Conservation (phyloP, 2,113 vertebrate genomes). For the Brachyhypopomus gauderio region DNA sequence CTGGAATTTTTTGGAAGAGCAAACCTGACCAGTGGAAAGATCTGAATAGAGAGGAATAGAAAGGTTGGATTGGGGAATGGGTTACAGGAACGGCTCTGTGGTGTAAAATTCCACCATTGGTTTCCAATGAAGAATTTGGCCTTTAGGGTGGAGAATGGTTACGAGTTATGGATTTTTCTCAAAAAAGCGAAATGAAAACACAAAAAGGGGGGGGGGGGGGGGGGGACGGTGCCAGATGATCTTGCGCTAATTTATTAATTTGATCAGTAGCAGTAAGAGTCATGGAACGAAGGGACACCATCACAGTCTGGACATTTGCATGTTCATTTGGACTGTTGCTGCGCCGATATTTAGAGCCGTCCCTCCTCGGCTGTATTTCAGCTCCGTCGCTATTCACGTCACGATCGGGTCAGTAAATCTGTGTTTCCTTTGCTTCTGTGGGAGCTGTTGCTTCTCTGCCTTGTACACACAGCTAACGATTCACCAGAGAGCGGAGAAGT, state of each 20-base stretch:
- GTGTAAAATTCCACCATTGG: conserved; percentile 43
- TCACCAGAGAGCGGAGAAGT: background rate
- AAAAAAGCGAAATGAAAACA: too few species aligned
- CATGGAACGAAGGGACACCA: too few species aligned
- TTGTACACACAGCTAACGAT: background rate
- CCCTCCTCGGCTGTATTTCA: too few species aligned
- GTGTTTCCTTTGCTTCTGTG: conserved; percentile 10
- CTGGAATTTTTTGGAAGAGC: conserved; percentile 87
- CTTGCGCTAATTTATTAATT: too few species aligned
- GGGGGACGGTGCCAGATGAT: too few species aligned
- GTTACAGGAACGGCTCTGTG: conserved; percentile 50
- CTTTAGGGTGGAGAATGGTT: conserved; percentile 3
- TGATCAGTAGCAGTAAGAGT: too few species aligned
- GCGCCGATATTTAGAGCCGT: too few species aligned
- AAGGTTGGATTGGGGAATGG: conserved; percentile 42
- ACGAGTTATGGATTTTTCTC: background rate
- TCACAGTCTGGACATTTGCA: background rate
- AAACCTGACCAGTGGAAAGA: conserved; percentile 77
- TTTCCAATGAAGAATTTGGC: conserved; percentile 48
- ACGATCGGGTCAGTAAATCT: conserved; percentile 12
- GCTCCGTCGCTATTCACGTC: conserved; percentile 9
- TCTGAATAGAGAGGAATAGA: conserved; percentile 49
- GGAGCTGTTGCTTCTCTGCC: background rate
- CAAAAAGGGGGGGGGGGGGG: too few species aligned
- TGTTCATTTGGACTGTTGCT: background rate